These are phyloP conservation scores for Archips xylosteana DNA, from an alignment of 2,888 invertebrate genomes.

Conservation along the genomic window DNA sequence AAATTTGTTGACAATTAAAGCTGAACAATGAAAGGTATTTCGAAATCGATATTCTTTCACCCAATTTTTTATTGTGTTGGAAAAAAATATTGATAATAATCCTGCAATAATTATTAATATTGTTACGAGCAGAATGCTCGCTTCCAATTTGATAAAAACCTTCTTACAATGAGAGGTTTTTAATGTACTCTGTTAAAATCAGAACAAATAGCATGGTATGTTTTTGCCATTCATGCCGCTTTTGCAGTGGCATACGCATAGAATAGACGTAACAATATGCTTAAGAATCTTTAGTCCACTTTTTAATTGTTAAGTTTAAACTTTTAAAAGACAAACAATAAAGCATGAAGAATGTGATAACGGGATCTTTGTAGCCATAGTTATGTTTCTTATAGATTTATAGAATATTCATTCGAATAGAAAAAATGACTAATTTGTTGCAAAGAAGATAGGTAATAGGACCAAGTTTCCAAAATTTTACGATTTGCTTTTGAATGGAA, in stretches of 20 bases:
- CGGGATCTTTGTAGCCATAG: constrained; percentile 57
- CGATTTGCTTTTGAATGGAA: constrained; percentile 36
- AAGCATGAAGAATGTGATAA: constrained; percentile 69
- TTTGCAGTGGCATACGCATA: not conserved
- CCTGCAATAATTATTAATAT: constrained; percentile 41
- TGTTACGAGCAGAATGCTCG: constrained; percentile 30
- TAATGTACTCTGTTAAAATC: constrained; percentile 7
- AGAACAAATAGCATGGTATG: constrained; percentile 18
- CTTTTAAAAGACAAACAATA: constrained; percentile 41
- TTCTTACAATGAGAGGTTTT: constrained; percentile 13
- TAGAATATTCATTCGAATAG: constrained; percentile 44
- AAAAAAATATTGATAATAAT: constrained; percentile 37
- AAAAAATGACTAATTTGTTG: constrained; percentile 45
- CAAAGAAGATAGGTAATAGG: constrained; percentile 31
- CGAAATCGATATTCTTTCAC: constrained; percentile 30
- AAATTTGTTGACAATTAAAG: constrained; percentile 44
- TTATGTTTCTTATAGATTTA: constrained; percentile 45
- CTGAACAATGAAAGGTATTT: constrained; percentile 2
- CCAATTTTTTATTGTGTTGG: constrained; percentile 40
- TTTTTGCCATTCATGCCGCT: constrained; percentile 10
- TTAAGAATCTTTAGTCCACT: constrained; percentile 42
- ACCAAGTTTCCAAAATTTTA: constrained; percentile 40
- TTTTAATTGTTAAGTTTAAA: constrained; percentile 47
- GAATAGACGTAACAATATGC: constrained; percentile 19
- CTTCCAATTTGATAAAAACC: constrained; percentile 38